Percentiles rank a stretch among this genome's conserved stretches.
Evolutionary conservation across 2,888 invertebrate species (phyloP).

Genomic region (Epinotia brunnichana): DNA sequence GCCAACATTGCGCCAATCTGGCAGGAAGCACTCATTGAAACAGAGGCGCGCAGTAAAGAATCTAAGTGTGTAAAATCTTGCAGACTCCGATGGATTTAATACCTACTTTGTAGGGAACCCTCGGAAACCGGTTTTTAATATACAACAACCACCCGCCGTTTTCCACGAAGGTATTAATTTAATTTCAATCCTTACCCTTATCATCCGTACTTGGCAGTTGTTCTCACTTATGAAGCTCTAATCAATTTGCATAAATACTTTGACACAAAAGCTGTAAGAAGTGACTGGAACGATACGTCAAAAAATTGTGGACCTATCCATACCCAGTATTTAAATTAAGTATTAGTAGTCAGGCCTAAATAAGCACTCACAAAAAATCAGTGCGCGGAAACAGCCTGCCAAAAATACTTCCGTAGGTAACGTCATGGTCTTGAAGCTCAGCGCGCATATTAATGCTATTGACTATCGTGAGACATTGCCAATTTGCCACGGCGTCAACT

Average conservation of each 20-base stretch:
- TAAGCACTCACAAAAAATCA: not conserved
- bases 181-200: not conserved
- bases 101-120: too few relatives aligned
- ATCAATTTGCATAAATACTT: not conserved
- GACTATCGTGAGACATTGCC: not conserved
- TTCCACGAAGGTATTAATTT: not conserved
- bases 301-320: not conserved
- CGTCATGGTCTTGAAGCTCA: not conserved
- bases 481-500: not conserved
- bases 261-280: not conserved
- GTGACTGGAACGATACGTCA: not conserved
- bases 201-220: not conserved
- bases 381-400: constrained; percentile 4
- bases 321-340: too few relatives aligned
- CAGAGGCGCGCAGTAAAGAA: too few relatives aligned
- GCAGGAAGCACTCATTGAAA: too few relatives aligned
- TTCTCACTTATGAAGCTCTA: not conserved
- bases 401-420: not conserved
- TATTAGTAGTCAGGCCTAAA: too few relatives aligned
- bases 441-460: not conserved
- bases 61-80: too few relatives aligned
- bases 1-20: too few relatives aligned
- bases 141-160: not conserved
- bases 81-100: too few relatives aligned
- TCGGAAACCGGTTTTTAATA: too few relatives aligned